Base-by-base conservation (phyloP, 2,888 invertebrate species). In the Candidula unifasciata region DNA sequence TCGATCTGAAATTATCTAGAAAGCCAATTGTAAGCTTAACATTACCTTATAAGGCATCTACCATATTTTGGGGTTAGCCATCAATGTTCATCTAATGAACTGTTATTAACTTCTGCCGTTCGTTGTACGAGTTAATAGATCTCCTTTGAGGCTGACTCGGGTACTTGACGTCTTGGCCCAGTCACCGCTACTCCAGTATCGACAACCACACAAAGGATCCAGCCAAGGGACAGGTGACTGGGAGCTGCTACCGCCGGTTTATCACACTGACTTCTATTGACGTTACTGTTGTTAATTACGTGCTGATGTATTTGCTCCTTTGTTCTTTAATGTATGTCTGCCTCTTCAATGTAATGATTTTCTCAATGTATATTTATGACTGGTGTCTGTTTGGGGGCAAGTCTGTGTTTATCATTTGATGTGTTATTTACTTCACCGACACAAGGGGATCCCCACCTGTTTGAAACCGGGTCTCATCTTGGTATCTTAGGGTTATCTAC, bases 1-100 rank as follows among this genome's bases (percentile, higher is more conserved):
- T 74, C 74, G 52, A 79, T 79, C n/a, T 79, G 30, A 79, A 66
- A 68, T 68, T 66, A 79, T 3, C 44, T 68, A n/a, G 66, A 44
- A 21, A 66, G 27, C 2, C 64, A 2, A 24, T 66, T 33, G 33
- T 44, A 79, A 79, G 66, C 44, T 68, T 68, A 10, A n/a, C 66
- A 52, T 79, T 79, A n/a, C 68, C 66, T 21, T 30, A 27, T 21
- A 30, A 27, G 5, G 21, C 66, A 68, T 68, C 37, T 66, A 66
- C 66, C 13, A 66, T 37, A 52, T n/a, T 27, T 64, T 33, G 33
- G 21, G 37, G 64, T 78, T 78, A 64, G 35, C 60, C 35, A 44
- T 30, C 79, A 37, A 68, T 68, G 18, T 79, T 66, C 18, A 37
- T 21, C 68, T 79, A 79, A 79, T 79, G 68, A 79, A 30, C 79